Conservation (phyloP, 1,140 invertebrate genomes). For the Neodiprion fabricii region DNA sequence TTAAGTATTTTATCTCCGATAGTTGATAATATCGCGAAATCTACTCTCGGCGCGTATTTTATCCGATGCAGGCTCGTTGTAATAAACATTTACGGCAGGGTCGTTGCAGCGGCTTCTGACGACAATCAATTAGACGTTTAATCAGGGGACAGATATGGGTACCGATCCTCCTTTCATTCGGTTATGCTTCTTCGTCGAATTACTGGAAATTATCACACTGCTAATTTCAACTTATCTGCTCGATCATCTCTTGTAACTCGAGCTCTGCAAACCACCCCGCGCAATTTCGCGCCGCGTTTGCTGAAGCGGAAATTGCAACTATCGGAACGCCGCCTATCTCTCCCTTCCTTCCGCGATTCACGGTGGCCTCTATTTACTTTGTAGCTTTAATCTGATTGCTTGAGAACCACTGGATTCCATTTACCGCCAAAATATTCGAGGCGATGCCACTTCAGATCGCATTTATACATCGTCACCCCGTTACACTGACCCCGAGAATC, state of each 20-base stretch:
- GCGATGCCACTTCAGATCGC: not conserved
- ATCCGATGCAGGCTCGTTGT: not conserved
- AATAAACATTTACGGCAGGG: not conserved
- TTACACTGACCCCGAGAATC: not conserved
- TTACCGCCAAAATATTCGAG: not conserved
- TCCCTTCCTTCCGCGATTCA: not conserved
- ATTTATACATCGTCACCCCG: too few species aligned
- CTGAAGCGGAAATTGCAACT: not conserved
- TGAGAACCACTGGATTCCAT: not conserved
- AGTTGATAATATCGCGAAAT: not conserved
- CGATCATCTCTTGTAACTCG: not conserved
- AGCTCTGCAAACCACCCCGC: not conserved
- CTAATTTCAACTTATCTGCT: not conserved
- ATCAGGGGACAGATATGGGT: not conserved
- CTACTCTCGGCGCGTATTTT: not conserved
- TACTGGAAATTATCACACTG: not conserved
- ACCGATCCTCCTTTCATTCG: not conserved
- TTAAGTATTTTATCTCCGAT: not conserved
- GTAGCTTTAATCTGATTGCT: not conserved
- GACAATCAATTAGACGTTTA: slow-evolving; percentile 1
- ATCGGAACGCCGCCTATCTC: not conserved
- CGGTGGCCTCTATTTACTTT: not conserved
- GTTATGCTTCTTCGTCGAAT: not conserved
- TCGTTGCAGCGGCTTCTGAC: not conserved
- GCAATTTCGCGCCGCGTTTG: not conserved